Base-by-base conservation (phyloP, 1,140 invertebrate genomes). In the Ceratosolen solmsi region DNA sequence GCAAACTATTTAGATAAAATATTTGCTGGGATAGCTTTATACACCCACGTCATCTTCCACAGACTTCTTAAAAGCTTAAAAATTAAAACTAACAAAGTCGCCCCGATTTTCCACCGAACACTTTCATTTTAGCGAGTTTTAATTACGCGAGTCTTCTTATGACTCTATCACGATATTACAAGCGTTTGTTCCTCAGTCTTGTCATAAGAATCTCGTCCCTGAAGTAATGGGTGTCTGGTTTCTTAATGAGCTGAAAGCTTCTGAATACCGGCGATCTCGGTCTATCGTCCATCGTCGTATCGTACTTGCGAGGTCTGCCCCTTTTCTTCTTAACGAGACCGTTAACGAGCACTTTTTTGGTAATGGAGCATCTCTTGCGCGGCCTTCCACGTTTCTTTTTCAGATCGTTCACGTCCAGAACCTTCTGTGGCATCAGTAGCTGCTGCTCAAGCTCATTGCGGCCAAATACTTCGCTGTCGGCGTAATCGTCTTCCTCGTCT, bases 101-200 rank as follows among this genome's bases (percentile, higher is more conserved):
- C 41, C 70, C 38, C 70, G 70, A 71, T 71, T 71, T 71, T 49
- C 41, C 70, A 46, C 41, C 70, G 70, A 71, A 71, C 70, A 71
- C 70, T 49, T 71, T 71, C n/a, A 71, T 71, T 22, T 25, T 93
- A 36, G 5, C 63, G 58, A 63, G 15, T 25, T 22, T 17, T 58
- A 9, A 58, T n/a, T 9, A 58, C 0, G 38, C 36, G 17, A 46
- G 38, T 25, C 15, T 51, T 49, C 46, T 13, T 17, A 9, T 54
- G 2, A 25, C 49, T 54, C 49, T 33, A 73, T 58, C 30, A 72
- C 49, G 68, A 25, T 58, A 36, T 82, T 78, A 82, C 68, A 82
- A 38, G 7, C 81, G 60, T n/a, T 82, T 82, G 22, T 74, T 82
- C 49, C 81, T 82, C 63, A 82, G 63, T 74, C 70, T 82, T 41